Conservation (phyloP, 2,113 vertebrate genomes). For the Pterophyllum scalare region DNA sequence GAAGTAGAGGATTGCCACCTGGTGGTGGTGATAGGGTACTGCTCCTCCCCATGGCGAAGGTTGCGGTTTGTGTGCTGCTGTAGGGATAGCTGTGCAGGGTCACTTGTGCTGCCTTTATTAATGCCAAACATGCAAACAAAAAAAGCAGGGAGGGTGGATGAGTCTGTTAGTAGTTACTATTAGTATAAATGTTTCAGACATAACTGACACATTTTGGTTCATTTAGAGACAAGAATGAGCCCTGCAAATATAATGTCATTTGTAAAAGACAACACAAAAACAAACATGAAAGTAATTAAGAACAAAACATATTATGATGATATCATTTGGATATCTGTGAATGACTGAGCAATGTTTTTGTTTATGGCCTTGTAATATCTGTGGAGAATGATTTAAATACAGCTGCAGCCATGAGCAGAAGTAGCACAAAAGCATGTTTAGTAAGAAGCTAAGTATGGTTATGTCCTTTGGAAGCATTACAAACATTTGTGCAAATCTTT, state of each 20-base stretch:
- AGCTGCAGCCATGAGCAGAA: not conserved
- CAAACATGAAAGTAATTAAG: not conserved
- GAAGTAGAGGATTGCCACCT: slow-evolving; percentile 63
- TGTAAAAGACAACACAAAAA: not conserved
- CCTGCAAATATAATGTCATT: slow-evolving; percentile 8
- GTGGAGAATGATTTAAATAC: not conserved
- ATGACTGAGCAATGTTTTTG: not conserved
- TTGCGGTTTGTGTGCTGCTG: slow-evolving; percentile 40
- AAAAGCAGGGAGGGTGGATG: slow-evolving; percentile 70
- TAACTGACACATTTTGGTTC: not conserved
- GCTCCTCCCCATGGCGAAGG: slow-evolving; percentile 12
- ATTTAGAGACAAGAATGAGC: not conserved
- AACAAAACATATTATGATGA: not conserved
- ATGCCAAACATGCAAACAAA: slow-evolving; percentile 82
- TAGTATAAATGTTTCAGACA: not conserved
- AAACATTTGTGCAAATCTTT: not conserved
- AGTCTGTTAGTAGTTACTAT: slow-evolving; percentile 52
- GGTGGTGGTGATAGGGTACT: slow-evolving; percentile 35
- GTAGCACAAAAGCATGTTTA: not conserved
- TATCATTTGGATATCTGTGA: not conserved
- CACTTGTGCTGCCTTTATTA: slow-evolving; percentile 71
- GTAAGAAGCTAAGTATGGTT: not conserved
- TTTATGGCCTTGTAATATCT: slow-evolving; percentile 6
- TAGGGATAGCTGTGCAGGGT: slow-evolving; percentile 43
- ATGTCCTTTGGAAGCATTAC: not conserved